phyloP scores from a whole-genome alignment of 2,113 vertebrate species.

The Eonycteris spelaea region DNA sequence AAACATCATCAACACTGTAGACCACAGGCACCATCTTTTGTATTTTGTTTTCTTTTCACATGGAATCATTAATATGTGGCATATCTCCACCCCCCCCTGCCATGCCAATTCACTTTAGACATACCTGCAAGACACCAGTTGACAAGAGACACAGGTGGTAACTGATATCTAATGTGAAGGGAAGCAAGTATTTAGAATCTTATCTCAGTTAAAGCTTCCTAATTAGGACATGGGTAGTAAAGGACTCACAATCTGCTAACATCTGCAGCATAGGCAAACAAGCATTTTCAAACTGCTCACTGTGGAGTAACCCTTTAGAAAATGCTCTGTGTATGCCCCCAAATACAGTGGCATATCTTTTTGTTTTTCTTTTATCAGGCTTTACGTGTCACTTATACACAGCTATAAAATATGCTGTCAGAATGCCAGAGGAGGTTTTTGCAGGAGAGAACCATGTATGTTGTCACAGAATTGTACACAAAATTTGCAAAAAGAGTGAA shows the following conservation, averaged over 20 bases:
- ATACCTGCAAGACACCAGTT: not conserved
- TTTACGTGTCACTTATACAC: constrained; percentile 39
- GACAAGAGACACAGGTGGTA: not conserved
- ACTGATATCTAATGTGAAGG: not conserved
- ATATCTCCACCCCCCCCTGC: not conserved
- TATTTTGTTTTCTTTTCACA: constrained; percentile 30
- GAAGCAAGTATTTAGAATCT: not conserved
- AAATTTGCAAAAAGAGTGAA: not conserved
- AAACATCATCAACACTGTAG: constrained; percentile 78
- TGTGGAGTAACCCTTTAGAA: not conserved
- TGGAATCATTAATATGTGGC: constrained; percentile 24
- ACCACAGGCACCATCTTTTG: constrained; percentile 59
- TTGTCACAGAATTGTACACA: not conserved
- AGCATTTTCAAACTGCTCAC: not conserved
- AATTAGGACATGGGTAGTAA: not conserved
- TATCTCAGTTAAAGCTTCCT: not conserved
- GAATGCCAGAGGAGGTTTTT: not conserved
- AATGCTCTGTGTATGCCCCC: not conserved
- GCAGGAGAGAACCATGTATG: not conserved
- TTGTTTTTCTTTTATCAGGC: not conserved
- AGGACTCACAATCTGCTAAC: not conserved
- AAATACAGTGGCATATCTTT: not conserved
- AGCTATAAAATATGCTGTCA: constrained; percentile 35
- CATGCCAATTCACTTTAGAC: not conserved
- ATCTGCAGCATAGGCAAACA: not conserved